Percentiles rank a stretch among this genome's conserved stretches.
Evolutionary conservation across 2,888 invertebrate genomes (phyloP).

Genomic region (Eristalinus sepulchralis): DNA sequence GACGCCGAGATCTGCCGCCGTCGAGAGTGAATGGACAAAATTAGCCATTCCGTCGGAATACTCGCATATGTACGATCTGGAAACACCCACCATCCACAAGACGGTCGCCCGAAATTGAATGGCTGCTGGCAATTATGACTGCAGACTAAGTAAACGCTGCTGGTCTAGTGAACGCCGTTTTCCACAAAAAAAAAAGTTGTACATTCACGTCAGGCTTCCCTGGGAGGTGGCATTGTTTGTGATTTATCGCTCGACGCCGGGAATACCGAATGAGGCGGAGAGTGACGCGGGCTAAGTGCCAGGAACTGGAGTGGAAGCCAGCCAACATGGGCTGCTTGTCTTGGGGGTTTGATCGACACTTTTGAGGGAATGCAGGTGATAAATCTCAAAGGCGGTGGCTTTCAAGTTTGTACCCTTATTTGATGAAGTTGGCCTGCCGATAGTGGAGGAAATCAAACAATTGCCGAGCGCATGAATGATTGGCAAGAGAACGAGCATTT

Average conservation of each 20-base stretch:
- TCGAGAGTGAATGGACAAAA: neutral
- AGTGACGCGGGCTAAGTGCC: constrained; percentile 54
- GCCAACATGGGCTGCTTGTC: constrained; percentile 74
- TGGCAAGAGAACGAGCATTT: neutral
- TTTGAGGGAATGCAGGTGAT: neutral
- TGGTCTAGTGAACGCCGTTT: neutral
- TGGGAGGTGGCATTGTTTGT: neutral
- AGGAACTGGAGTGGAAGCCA: constrained; percentile 40
- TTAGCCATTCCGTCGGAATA: neutral
- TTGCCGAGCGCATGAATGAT: neutral
- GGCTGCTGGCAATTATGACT: neutral
- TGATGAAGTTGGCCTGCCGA: neutral
- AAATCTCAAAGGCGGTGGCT: constrained; percentile 74
- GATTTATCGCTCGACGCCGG: neutral
- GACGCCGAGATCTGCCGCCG: neutral
- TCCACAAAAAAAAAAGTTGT: neutral
- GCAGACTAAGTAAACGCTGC: neutral
- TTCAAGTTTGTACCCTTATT: constrained; percentile 74
- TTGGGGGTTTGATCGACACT: constrained; percentile 70
- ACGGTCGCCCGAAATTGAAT: neutral
- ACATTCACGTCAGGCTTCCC: neutral
- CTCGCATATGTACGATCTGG: neutral
- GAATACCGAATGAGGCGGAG: neutral
- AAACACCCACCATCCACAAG: neutral
- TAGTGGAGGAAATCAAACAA: neutral